Conservation (phyloP, 2,797 vertebrate species). For the Poecilia velifera region DNA sequence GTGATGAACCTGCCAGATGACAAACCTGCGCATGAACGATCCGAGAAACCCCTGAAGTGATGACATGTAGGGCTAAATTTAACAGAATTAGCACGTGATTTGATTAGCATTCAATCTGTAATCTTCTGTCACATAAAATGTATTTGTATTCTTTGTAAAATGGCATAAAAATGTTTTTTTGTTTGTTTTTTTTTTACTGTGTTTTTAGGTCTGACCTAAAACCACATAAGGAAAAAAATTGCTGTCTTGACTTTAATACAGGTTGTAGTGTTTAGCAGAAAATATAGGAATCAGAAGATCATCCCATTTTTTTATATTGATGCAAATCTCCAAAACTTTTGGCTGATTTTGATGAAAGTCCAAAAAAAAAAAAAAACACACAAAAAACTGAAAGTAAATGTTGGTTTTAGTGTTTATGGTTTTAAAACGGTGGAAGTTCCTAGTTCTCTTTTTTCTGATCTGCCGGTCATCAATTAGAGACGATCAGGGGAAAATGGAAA, state of each 20-base stretch:
- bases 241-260: neutral
- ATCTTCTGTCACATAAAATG: neutral
- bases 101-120: neutral
- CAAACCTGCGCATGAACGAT: no score
- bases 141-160: neutral
- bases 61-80: neutral
- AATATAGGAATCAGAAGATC: neutral
- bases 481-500: neutral
- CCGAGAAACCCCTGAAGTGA: constrained; percentile 2
- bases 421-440: neutral
- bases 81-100: neutral
- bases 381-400: neutral
- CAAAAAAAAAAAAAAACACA: neutral
- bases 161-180: neutral
- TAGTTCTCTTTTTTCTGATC: neutral
- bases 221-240: neutral
- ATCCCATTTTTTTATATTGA: neutral
- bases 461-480: neutral
- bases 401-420: neutral
- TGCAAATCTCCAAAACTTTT: neutral
- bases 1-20: constrained; percentile 89
- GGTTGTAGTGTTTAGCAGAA: neutral
- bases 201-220: neutral
- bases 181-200: no score
- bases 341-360: neutral